A percentile compares a stretch with the other conserved stretches of the same genome.
phyloP scores from a whole-genome alignment of 2,113 vertebrate genomes.

The Aegotheles bennettii region DNA sequence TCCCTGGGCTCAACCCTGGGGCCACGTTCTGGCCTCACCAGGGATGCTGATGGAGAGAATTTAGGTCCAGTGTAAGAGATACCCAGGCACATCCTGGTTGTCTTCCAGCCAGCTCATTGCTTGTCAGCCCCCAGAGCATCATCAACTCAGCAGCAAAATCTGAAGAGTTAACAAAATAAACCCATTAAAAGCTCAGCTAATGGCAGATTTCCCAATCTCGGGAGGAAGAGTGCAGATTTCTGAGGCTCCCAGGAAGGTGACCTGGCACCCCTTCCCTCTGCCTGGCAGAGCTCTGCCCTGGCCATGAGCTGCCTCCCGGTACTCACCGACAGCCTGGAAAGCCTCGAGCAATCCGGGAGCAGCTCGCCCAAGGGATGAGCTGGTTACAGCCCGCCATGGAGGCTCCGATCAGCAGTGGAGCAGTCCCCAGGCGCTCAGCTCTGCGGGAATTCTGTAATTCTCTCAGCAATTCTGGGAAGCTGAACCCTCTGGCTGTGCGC shows the following conservation, averaged over 20 bases:
- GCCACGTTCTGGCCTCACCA: not conserved
- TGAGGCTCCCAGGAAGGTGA: not conserved
- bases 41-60: not conserved
- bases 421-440: not conserved
- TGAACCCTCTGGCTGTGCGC: not conserved
- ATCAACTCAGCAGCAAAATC: not conserved
- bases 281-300: not conserved
- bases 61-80: not conserved
- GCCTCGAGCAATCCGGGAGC: not conserved
- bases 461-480: not conserved
- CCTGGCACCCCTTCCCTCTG: not conserved
- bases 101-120: not conserved
- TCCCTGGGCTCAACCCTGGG: not conserved
- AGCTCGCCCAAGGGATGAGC: not conserved
- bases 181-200: not conserved
- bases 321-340: not conserved
- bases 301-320: not conserved
- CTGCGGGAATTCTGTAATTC: not conserved
- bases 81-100: not conserved
- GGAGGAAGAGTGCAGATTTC: not conserved
- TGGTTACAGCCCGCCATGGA: not conserved
- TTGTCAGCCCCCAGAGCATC: not conserved
- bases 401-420: rapidly evolving
- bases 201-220: not conserved
- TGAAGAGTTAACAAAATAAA: not conserved